Evolutionary conservation across 2,888 invertebrate genomes (phyloP), one percentile per base, ranked within the genome.

Genomic region (Conistra vaccinii): DNA sequence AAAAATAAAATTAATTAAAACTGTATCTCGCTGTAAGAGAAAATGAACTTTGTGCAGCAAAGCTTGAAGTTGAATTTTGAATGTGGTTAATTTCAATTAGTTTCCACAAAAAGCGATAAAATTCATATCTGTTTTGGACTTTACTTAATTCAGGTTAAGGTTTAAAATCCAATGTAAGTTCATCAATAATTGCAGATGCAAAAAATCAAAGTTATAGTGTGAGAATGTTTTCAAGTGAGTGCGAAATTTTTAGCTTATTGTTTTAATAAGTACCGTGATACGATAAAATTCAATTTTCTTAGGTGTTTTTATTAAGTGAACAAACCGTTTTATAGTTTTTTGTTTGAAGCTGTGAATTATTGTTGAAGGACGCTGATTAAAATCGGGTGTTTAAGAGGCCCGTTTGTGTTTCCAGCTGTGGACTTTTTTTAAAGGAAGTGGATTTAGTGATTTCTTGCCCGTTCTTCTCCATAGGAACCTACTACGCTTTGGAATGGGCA

Each of bases 191-290:
- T 5, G 17, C 65, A 45, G 48, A 69, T 73, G 57, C 20, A 69
- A 73, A 79, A 65, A 76, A 74, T 32, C 60, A n/a, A 65, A 53
- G 48, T 29, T 39, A 9, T 39, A n/a, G 78, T 83, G 85, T 87
- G 86, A 78, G 84, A 86, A 87, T 71, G 57, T 76, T 74, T 76
- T 66, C 35, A 72, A 76, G 73, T 75, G 58, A 85, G 88, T 88
- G 87, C 87, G 76, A 86, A 85, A 78, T 69, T 70, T 75, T 61
- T 1, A 67, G 69, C 29, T 71, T 78, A 69, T 86, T 88, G 71
- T 79, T 77, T 70, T 57, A 20, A 29, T 23, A 80, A 78, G 73
- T 76, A 48, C 76, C 68, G 58, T 39, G 77, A 81, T 79, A 72
- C 72, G 58, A 78, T 76, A 51, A 65, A 76, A 76, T 75, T 84